These are phyloP conservation scores for Betta splendens DNA, from an alignment of 2,797 vertebrate species.

Conservation along the genomic window DNA sequence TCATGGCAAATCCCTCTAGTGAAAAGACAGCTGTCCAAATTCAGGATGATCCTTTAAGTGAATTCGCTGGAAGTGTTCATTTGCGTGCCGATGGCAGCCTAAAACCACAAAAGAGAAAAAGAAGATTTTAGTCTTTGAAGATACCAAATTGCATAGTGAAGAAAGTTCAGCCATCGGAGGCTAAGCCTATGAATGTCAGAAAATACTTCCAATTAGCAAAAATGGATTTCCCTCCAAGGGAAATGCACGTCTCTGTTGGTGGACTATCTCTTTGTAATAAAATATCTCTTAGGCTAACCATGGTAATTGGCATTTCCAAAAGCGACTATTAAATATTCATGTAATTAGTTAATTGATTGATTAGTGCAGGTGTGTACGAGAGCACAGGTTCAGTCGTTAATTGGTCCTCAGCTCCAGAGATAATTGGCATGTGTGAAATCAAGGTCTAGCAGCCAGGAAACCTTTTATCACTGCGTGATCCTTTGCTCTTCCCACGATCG, in stretches of 20 bases:
- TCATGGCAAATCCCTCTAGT: constrained; percentile 68
- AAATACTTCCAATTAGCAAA: constrained; percentile 56
- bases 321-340: constrained; percentile 73
- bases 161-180: constrained; percentile 49
- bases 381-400: constrained; percentile 72
- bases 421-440: constrained; percentile 77
- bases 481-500: constrained; percentile 43
- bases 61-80: constrained; percentile 57
- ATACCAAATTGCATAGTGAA: constrained; percentile 52
- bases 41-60: constrained; percentile 63
- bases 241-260: constrained; percentile 42
- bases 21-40: constrained; percentile 73
- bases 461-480: constrained; percentile 64
- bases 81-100: constrained; percentile 50
- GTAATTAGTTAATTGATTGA: constrained; percentile 81
- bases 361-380: constrained; percentile 71
- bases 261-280: constrained; percentile 39
- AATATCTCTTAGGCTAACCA: constrained; percentile 32
- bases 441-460: constrained; percentile 48
- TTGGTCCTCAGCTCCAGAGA: constrained; percentile 71
- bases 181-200: constrained; percentile 43
- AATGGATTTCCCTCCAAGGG: constrained; percentile 24
- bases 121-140: constrained; percentile 59
- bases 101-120: constrained; percentile 57
- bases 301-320: constrained; percentile 75